Percentiles rank a stretch among this genome's conserved stretches.
These are phyloP conservation scores for Prunella strophiata DNA, from an alignment of 2,797 vertebrate genomes.

Conservation along the genomic window DNA sequence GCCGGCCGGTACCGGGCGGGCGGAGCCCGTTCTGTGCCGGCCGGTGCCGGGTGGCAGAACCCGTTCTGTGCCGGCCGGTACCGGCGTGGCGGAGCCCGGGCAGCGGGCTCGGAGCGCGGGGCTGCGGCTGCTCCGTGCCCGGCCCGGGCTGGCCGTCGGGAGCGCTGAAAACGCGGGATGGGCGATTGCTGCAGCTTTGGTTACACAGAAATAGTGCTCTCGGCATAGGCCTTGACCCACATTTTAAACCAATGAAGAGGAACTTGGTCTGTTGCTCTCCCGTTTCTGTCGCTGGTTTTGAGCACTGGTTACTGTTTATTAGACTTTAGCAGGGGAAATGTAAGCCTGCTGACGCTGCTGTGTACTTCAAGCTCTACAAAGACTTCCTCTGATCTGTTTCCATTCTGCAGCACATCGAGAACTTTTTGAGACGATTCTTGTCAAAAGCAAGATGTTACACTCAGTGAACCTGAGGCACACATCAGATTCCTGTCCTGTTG, in stretches of 20 bases:
- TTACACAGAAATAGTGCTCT: neutral
- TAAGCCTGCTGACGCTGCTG: neutral
- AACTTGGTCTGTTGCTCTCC: neutral
- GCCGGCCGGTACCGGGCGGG: too few relatives aligned
- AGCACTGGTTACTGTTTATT: neutral
- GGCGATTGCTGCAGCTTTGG: neutral
- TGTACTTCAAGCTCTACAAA: neutral
- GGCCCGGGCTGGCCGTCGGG: neutral
- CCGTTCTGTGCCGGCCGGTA: fast-evolving
- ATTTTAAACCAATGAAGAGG: neutral
- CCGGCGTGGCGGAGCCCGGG: fast-evolving
- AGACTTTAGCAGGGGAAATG: neutral
- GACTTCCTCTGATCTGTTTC: neutral
- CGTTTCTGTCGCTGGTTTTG: neutral
- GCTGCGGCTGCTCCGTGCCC: too few relatives aligned
- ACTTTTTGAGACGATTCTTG: neutral
- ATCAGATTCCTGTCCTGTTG: neutral
- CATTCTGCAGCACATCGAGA: neutral
- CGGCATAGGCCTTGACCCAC: neutral
- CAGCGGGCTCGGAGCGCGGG: neutral
- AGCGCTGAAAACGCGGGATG: neutral
- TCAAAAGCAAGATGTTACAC: neutral
- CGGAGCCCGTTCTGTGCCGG: too few relatives aligned
- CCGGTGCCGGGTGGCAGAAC: fast-evolving
- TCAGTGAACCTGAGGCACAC: neutral